Conservation (phyloP, 2,888 invertebrate genomes). For the Euplexia lucipara region DNA sequence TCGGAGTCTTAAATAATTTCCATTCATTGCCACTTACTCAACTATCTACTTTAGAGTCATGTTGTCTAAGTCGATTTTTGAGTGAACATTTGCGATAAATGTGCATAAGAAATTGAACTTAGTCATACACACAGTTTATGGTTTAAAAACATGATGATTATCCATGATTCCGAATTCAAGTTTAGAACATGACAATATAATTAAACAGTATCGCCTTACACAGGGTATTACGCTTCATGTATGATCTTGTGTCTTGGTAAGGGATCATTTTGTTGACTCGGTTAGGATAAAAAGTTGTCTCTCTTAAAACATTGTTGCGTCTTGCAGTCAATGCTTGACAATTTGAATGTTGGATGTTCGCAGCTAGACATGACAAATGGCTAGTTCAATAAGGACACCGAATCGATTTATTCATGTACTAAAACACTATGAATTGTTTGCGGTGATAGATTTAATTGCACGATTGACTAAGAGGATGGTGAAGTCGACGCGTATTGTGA, state of each 20-base stretch:
- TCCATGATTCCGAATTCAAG: conserved; percentile 20
- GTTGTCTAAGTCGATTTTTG: conserved; percentile 5
- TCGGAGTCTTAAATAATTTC: conserved; percentile 8
- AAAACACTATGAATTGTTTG: too few relatives aligned
- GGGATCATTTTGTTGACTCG: conserved; percentile 59
- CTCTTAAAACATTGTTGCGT: conserved; percentile 39
- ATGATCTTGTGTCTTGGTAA: conserved; percentile 68
- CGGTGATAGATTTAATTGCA: background rate
- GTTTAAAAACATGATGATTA: conserved; percentile 3
- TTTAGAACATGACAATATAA: conserved; percentile 72
- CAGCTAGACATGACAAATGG: conserved; percentile 5
- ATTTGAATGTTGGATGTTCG: conserved; percentile 20
- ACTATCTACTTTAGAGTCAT: background rate
- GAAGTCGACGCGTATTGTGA: too few relatives aligned
- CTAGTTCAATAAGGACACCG: background rate
- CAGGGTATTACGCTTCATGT: conserved; percentile 74
- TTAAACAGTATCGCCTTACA: conserved; percentile 72
- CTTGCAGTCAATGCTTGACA: conserved; percentile 10
- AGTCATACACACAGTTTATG: background rate
- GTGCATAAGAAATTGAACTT: conserved; percentile 4
- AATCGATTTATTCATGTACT: too few relatives aligned
- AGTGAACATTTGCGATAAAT: background rate
- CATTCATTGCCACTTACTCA: conserved; percentile 1
- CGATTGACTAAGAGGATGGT: background rate
- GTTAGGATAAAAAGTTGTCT: conserved; percentile 44